Percentiles rank a stretch among this genome's conserved stretches.
These are phyloP conservation scores for Coluber constrictor DNA, from an alignment of 2,797 vertebrate species.

Conservation along the genomic window DNA sequence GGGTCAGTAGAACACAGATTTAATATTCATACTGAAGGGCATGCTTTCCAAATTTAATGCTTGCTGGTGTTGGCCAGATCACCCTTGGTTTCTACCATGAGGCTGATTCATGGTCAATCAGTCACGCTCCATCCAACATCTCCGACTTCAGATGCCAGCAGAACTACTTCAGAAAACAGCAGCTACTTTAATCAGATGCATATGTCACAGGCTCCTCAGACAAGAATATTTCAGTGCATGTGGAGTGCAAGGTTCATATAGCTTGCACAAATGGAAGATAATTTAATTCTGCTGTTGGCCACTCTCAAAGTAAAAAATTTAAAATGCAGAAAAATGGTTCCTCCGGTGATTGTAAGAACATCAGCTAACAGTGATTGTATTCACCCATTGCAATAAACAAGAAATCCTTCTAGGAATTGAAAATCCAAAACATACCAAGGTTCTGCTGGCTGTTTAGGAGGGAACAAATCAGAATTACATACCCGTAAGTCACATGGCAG, in stretches of 20 bases:
- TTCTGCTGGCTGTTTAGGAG: not conserved
- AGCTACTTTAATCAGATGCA: conserved; percentile 12
- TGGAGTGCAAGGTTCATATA: not conserved
- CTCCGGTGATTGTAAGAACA: not conserved
- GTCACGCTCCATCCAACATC: conserved; percentile 3
- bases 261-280: not conserved
- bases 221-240: not conserved
- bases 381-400: not conserved
- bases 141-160: conserved; percentile 15
- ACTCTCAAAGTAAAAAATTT: not conserved
- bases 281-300: not conserved
- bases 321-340: not conserved
- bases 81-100: conserved; percentile 11
- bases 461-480: not conserved
- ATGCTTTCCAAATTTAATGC: conserved; percentile 5
- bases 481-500: not conserved
- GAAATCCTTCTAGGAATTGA: not conserved
- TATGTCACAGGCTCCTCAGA: conserved; percentile 18
- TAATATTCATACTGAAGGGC: conserved; percentile 16
- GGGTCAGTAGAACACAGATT: conserved; percentile 28
- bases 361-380: not conserved
- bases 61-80: conserved; percentile 15
- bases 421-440: not conserved
- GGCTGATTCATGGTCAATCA: conserved; percentile 19
- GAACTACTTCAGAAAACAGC: conserved; percentile 7